These are phyloP conservation scores for Castor canadensis DNA, from an alignment of 2,113 vertebrate species.

Conservation along the genomic window DNA sequence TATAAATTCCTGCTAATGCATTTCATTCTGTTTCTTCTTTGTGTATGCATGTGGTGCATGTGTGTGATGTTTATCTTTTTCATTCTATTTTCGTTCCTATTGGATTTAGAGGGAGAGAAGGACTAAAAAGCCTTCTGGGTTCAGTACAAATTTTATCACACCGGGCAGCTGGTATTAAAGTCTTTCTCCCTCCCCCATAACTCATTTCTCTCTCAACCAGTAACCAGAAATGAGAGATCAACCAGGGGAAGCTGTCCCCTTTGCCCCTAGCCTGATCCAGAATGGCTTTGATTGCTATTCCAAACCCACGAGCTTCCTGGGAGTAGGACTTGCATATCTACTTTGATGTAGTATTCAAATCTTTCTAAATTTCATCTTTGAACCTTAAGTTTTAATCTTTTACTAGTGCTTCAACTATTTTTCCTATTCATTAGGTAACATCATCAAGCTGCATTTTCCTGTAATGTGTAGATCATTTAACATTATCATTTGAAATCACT, in stretches of 20 bases:
- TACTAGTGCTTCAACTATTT: conserved; percentile 18
- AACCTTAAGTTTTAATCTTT: conserved; percentile 50
- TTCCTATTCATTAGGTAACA: conserved; percentile 54
- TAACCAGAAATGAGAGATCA: not conserved
- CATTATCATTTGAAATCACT: conserved; percentile 54
- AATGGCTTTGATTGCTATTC: not conserved
- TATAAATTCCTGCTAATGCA: not conserved
- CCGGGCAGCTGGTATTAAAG: not conserved
- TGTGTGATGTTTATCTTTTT: not conserved
- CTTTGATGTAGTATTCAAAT: conserved; percentile 16
- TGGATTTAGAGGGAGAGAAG: not conserved
- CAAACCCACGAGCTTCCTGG: not conserved
- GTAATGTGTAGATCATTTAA: conserved; percentile 65
- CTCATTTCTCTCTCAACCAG: not conserved
- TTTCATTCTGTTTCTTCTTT: not conserved
- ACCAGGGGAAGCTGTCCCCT: not conserved
- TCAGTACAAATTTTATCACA: not conserved
- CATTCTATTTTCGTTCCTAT: not conserved
- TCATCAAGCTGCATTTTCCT: conserved; percentile 41
- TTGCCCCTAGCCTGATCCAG: not conserved
- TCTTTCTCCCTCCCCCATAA: not conserved
- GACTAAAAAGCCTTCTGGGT: not conserved
- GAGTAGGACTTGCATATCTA: not conserved
- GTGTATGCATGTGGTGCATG: not conserved
- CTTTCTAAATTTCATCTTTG: conserved; percentile 18